Evolutionary conservation across 2,888 invertebrate genomes (phyloP).

Genomic region (Nipponacmea schrenckii): DNA sequence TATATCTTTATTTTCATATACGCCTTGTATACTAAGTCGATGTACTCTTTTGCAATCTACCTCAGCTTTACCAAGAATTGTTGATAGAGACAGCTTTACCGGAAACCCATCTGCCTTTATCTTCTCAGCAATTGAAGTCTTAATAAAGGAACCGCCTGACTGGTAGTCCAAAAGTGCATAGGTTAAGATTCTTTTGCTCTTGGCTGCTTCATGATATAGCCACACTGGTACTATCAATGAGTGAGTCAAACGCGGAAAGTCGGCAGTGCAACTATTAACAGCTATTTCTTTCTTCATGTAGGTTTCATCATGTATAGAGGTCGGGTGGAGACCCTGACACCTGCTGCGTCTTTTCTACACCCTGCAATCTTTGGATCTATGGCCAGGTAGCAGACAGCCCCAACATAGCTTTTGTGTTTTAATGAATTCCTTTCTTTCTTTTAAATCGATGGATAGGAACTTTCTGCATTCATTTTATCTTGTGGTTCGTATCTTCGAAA

Average conservation of each 20-base stretch:
- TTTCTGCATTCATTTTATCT: too few species aligned
- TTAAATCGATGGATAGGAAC: background rate
- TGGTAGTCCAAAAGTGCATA: background rate
- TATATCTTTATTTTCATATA: background rate
- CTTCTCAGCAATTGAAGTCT: background rate
- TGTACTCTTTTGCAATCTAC: background rate
- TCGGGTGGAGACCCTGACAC: background rate
- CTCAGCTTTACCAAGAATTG: background rate
- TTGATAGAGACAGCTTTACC: constrained; percentile 5
- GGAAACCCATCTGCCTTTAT: background rate
- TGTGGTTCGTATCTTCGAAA: too few species aligned
- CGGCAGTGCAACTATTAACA: too few species aligned
- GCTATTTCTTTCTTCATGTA: too few species aligned
- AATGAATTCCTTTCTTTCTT: background rate
- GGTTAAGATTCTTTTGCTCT: background rate
- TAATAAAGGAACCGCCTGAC: too few species aligned
- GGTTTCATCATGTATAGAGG: background rate
- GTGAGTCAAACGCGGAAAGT: background rate
- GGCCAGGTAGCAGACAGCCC: background rate
- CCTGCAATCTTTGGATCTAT: background rate
- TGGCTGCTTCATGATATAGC: background rate
- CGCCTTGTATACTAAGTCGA: background rate
- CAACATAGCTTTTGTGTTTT: background rate
- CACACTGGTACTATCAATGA: background rate
- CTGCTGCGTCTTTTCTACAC: background rate